phyloP scores from a whole-genome alignment of 2,888 invertebrate species.

The Lepidocyrtinus sp. region DNA sequence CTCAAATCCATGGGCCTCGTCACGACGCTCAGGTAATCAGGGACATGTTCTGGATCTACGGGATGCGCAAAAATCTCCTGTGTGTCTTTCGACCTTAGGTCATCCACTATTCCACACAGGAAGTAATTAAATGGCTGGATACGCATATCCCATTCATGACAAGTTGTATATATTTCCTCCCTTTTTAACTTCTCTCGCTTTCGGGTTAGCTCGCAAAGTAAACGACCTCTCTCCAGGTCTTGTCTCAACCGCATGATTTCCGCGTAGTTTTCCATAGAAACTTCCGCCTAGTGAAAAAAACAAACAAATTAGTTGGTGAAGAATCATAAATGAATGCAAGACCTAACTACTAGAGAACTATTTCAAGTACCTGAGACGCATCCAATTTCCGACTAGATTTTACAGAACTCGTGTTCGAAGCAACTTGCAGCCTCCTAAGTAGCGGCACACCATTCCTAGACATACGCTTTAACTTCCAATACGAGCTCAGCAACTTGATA shows the following conservation, averaged over 20 bases:
- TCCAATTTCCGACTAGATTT: constrained; percentile 40
- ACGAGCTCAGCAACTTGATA: constrained; percentile 90
- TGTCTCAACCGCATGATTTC: constrained; percentile 96
- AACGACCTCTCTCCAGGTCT: constrained; percentile 91
- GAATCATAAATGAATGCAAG: neutral
- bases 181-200: constrained; percentile 96
- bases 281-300: neutral
- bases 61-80: constrained; percentile 94
- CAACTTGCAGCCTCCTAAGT: constrained; percentile 84
- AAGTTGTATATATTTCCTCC: constrained; percentile 85
- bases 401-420: constrained; percentile 70
- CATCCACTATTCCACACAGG: constrained; percentile 83
- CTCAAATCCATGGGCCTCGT: constrained; percentile 90
- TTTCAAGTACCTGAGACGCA: constrained; percentile 29
- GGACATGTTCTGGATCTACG: constrained; percentile 88
- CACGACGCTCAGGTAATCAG: constrained; percentile 91
- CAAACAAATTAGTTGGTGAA: neutral
- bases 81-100: constrained; percentile 84
- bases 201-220: constrained; percentile 94
- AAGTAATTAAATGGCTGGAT: constrained; percentile 87
- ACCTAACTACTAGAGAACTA: neutral
- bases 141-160: constrained; percentile 85
- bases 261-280: constrained; percentile 74
- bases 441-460: constrained; percentile 96
- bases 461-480: constrained; percentile 97